Conservation (phyloP, 1,140 invertebrate genomes). For the Acromyrmex echinatior region DNA sequence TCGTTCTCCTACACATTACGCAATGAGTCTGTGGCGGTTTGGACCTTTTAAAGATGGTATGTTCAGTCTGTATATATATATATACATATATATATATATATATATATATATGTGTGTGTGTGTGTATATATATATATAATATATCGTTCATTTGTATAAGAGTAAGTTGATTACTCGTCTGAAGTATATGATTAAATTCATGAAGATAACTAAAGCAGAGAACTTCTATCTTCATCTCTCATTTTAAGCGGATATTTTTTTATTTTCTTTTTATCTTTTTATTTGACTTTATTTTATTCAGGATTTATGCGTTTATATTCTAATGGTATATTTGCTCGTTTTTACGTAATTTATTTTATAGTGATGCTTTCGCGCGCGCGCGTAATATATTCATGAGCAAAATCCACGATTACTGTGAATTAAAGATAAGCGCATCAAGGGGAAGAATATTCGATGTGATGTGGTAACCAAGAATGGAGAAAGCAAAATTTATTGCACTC, state of each 20-base stretch:
- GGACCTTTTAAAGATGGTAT: slow-evolving; percentile 80
- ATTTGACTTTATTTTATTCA: background rate
- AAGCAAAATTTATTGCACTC: slow-evolving; percentile 33
- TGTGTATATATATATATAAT: background rate
- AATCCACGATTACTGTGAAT: background rate
- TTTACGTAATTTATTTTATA: slow-evolving; percentile 12
- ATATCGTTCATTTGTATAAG: background rate
- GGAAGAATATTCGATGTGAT: background rate
- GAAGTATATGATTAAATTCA: background rate
- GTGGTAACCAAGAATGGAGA: slow-evolving; percentile 33
- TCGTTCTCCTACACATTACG: background rate
- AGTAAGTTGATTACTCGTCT: background rate
- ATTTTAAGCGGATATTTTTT: background rate
- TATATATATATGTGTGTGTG: no score
- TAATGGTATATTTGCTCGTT: background rate
- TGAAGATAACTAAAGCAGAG: background rate
- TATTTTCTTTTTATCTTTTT: background rate
- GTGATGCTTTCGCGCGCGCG: background rate
- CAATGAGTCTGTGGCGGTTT: slow-evolving; percentile 79
- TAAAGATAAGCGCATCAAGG: background rate
- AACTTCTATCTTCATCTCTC: background rate
- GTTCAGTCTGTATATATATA: slow-evolving; percentile 47
- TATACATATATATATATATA: no score
- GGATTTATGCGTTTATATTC: background rate
- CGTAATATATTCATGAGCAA: background rate